Evolutionary conservation across 2,113 vertebrate species (phyloP), one percentile per base, ranked within the genome.

Genomic region (Peromyscus californicus): DNA sequence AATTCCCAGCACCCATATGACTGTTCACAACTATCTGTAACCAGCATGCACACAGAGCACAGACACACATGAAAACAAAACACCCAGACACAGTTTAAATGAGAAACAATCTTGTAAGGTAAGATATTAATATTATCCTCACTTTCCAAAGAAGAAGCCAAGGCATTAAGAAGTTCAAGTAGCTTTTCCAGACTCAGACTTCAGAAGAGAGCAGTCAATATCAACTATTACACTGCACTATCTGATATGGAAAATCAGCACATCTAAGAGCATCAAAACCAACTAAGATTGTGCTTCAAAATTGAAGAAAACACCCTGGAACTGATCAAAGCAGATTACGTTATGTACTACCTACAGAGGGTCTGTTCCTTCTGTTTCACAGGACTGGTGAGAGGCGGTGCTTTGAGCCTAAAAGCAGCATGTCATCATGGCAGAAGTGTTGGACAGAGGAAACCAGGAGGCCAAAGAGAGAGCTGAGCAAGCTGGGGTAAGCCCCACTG

Each of bases 231-330:
- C 24, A 42, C 13, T 3, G 4, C 29, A 57, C 24, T n/a, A 26
- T 29, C 13, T 17, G 36, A 89, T 42, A 74, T 0, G 24, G 51
- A 57, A 75, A 9, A 10, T 67, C 74, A 70, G 51, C 89, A 87
- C 11, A 83, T 51, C 59, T 75, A 59, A 95, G 26, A 17, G 10
- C 42, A 94, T 24, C 26, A 39, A 75, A 89, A 92, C 89, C 59
- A 29, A 88, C 48, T 63, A 90, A 33, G 67, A 95, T 63, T 84
- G 65, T 79, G 93, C 54, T 84, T 94, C 42, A 90, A 87, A 57
- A 87, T 1, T 74, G 39, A 95, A 91, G 89, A 90, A 82, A 51
- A 33, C 5, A 5, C 8, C 11, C 16, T 48, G 75, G 42, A 95
- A 48, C 78, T 63, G n/a, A 91, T 89, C 69, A 74, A 67, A 91